Conservation (phyloP, 2,113 vertebrate species). For the Fulmarus glacialis region DNA sequence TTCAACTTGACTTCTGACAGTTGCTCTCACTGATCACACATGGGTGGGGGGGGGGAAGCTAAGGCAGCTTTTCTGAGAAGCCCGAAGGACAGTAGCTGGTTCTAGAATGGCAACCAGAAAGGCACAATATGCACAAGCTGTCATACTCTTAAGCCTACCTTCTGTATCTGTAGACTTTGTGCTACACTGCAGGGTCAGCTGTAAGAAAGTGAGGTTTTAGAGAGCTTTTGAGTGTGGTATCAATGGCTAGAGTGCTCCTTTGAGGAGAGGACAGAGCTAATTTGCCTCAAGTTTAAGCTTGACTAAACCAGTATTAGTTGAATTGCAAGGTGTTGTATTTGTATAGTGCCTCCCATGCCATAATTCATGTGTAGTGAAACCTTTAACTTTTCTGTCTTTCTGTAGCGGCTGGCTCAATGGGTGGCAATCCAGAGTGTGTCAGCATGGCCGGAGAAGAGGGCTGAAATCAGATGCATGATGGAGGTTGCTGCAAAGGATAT, state of each 20-base stretch:
- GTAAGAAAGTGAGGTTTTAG: background rate
- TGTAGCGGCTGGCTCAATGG: conserved; percentile 89
- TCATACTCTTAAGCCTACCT: background rate
- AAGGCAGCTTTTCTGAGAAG: background rate
- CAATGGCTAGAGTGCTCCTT: background rate
- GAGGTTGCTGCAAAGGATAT: conserved; percentile 89
- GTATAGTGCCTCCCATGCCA: background rate
- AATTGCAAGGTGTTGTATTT: background rate
- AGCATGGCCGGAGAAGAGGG: conserved; percentile 92
- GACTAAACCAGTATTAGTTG: background rate
- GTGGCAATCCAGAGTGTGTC: conserved; percentile 94
- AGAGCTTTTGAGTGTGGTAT: background rate
- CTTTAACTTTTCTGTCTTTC: background rate
- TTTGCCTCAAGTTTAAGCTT: background rate
- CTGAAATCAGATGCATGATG: conserved; percentile 90
- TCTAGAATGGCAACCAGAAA: background rate
- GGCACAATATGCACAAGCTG: background rate
- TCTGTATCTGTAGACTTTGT: background rate
- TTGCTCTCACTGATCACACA: background rate
- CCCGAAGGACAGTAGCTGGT: background rate
- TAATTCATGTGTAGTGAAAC: background rate
- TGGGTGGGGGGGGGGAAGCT: accelerated
- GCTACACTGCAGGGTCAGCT: background rate
- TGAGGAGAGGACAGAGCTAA: background rate
- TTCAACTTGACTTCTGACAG: background rate